These are phyloP conservation scores for Stigmatopora argus DNA, from an alignment of 2,113 vertebrate species.

Conservation along the genomic window DNA sequence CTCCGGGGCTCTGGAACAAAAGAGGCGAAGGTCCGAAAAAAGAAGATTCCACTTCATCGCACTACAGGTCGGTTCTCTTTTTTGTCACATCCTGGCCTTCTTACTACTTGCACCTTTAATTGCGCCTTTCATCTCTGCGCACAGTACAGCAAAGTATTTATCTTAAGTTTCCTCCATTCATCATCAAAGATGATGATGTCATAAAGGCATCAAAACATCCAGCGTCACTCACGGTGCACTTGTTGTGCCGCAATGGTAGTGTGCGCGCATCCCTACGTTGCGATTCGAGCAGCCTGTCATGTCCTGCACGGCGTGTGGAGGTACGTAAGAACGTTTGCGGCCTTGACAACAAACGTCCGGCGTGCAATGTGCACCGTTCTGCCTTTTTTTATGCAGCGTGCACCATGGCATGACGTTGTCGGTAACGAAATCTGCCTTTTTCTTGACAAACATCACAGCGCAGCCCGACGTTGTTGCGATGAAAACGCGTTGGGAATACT, in stretches of 20 bases:
- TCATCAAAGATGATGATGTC: background rate
- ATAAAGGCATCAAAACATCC: background rate
- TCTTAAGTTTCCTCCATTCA: constrained; percentile 4
- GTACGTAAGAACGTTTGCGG: background rate
- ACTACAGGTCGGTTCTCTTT: constrained; percentile 41
- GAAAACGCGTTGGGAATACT: background rate
- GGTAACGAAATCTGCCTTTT: background rate
- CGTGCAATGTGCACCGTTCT: background rate
- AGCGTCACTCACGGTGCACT: background rate
- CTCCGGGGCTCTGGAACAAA: background rate
- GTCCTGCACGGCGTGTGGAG: background rate
- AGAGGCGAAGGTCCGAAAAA: constrained; percentile 18
- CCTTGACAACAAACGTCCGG: background rate
- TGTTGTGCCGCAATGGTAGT: constrained; percentile 2
- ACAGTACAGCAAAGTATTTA: background rate
- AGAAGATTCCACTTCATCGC: constrained; percentile 43
- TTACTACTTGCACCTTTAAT: background rate
- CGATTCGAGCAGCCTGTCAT: background rate
- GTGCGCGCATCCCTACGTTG: background rate
- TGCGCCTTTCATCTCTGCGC: background rate
- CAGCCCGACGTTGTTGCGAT: background rate
- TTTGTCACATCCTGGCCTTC: background rate
- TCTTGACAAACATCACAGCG: no score
- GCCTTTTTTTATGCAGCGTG: background rate
- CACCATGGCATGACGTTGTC: background rate